Conservation (phyloP, 2,888 invertebrate genomes). For the Papilio gigon region DNA sequence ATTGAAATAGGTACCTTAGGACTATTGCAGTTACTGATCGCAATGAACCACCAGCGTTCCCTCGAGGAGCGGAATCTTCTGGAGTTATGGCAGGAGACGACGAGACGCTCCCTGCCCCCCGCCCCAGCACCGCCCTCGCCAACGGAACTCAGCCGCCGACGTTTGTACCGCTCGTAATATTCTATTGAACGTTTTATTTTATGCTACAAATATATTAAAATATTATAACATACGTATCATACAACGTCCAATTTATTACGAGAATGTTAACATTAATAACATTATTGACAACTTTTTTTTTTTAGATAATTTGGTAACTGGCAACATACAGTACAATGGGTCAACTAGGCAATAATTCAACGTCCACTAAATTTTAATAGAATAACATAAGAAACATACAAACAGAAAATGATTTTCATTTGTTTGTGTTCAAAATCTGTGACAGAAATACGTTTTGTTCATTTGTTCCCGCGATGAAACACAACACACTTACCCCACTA, state of each 20-base stretch:
- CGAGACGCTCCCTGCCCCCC: slow-evolving; percentile 57
- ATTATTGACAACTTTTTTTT: no score
- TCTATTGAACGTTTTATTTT: slow-evolving; percentile 74
- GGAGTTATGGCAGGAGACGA: slow-evolving; percentile 85
- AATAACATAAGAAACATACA: neutral
- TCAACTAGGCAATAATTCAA: no score
- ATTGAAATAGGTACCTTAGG: slow-evolving; percentile 73
- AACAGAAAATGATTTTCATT: no score
- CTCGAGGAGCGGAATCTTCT: slow-evolving; percentile 90
- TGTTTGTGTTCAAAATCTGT: no score
- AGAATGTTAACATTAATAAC: no score
- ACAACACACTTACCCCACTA: slow-evolving; percentile 56
- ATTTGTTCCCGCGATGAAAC: neutral
- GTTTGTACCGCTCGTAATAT: slow-evolving; percentile 63
- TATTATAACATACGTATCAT: no score
- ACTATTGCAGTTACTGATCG: slow-evolving; percentile 90
- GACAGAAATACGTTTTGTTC: neutral
- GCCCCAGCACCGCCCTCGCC: slow-evolving; percentile 47
- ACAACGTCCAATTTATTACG: no score
- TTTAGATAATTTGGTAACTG: no score
- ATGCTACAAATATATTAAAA: slow-evolving; percentile 54
- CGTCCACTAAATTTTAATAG: neutral
- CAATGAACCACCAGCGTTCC: slow-evolving; percentile 97
- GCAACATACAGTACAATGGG: no score
- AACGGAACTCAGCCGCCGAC: slow-evolving; percentile 62